Evolutionary conservation across 1,140 invertebrate genomes (phyloP), one percentile per base, ranked within the genome.

Genomic region (Brachionus koreanus): DNA sequence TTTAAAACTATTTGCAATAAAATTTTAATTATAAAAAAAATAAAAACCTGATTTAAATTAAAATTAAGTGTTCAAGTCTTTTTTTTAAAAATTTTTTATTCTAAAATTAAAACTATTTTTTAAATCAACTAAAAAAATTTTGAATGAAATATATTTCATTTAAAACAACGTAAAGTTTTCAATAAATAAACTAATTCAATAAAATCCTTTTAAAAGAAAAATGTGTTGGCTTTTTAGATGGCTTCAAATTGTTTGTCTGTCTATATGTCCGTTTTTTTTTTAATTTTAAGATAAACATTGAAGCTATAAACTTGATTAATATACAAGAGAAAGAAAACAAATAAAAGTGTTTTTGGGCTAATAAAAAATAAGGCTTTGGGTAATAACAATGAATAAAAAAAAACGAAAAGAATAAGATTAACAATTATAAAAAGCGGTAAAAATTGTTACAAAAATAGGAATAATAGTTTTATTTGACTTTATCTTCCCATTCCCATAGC

Each of bases 111-210:
- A 69, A 19, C 25, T 12, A 23, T 25, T 49, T 57, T 57, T 65
- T 37, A 65, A 69, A 39, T 69, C 65, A 69, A 69, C 65, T 69
- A 69, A 69, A 69, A 69, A 69, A 69, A 69, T 39, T 39, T 57
- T 23, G 4, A 19, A 69, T 16, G 37, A 69, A 69, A 23, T 33
- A 37, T 33, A 33, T 37, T 65, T 37, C 33, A 69, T 39, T 39
- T 69, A 37, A 69, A 69, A 69, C 37, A 69, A 13, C 37, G 23
- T 19, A 33, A 19, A n/a, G 16, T 16, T 69, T 35, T 39, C 65
- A 69, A 69, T 37, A 69, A 69, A 35, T 69, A 39, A 39, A 37
- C 42, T 39, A 39, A 69, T 69, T 69, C 49, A 23, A 57, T 57
- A 57, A 39, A 69, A 69, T 69, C 4, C 65, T 69, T 39, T 69